Percentiles rank a stretch among this genome's conserved stretches.
phyloP scores from a whole-genome alignment of 2,113 vertebrate genomes.

The Seriola rivoliana region DNA sequence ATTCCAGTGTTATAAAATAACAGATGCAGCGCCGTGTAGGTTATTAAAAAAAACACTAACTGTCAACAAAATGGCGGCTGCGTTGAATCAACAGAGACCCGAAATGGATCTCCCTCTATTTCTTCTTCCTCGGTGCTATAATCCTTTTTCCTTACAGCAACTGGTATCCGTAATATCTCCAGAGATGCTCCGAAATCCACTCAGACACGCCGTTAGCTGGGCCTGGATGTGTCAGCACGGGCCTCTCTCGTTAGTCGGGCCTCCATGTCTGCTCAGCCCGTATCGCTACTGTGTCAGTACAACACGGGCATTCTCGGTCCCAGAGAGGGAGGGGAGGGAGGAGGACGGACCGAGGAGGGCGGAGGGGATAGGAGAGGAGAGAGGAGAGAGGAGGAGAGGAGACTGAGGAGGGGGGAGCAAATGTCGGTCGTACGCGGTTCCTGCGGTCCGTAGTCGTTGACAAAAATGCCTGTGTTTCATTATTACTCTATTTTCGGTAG shows the following conservation, averaged over 20 bases:
- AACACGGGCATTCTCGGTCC: slow-evolving; percentile 86
- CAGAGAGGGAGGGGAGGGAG: slow-evolving; percentile 62
- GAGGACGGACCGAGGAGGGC: slow-evolving; percentile 50
- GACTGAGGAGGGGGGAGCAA: slow-evolving; percentile 60
- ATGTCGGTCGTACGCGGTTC: slow-evolving; percentile 72
- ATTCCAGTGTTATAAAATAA: slow-evolving; percentile 58
- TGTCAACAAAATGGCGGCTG: slow-evolving; percentile 91
- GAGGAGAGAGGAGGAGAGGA: slow-evolving; percentile 44
- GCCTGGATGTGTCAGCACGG: slow-evolving; percentile 84
- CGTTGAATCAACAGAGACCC: slow-evolving; percentile 88
- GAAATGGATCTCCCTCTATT: slow-evolving; percentile 87
- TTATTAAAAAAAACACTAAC: slow-evolving; percentile 86
- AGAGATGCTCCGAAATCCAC: slow-evolving; percentile 69
- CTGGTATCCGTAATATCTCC: slow-evolving; percentile 71
- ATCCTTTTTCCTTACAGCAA: slow-evolving; percentile 56
- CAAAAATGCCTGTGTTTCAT: slow-evolving; percentile 47
- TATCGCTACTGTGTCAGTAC: slow-evolving; percentile 87
- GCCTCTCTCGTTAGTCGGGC: slow-evolving; percentile 85
- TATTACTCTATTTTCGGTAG: slow-evolving; percentile 35
- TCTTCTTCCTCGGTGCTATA: slow-evolving; percentile 62
- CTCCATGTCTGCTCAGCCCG: slow-evolving; percentile 89
- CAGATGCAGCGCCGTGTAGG: slow-evolving; percentile 76
- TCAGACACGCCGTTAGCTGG: slow-evolving; percentile 80
- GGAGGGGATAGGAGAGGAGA: slow-evolving; percentile 46
- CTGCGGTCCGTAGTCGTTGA: slow-evolving; percentile 62